Base-by-base conservation (phyloP, 2,797 vertebrate genomes). In the Sebastes trivittatus region DNA sequence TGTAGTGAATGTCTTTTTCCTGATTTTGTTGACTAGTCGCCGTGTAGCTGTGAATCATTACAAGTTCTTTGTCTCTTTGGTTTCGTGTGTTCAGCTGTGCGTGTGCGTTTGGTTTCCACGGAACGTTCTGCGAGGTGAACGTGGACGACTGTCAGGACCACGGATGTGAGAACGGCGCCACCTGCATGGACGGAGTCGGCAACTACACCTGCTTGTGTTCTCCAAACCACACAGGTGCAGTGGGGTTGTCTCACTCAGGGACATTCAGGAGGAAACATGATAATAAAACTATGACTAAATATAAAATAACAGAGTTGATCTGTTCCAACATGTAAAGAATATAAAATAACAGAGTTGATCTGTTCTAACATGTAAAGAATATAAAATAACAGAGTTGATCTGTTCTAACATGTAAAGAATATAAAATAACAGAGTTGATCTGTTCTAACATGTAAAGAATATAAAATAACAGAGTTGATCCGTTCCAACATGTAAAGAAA, bases 201-300 rank as follows among this genome's bases (percentile, higher is more conserved):
- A 97, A 96, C 93, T 98, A 98, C 94, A 97, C 96, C 13, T 99
- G 98, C 89, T 77, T 95, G 77, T 99, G 98, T 74, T 90, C 95
- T 5, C 90, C 94, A 3, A 91, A 72, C 70, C 97, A 97, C 89
- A 94, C 92, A 83, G 98, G 38, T 42, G 14, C 34, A 36, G 34
- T 4, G 34, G 34, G 34, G 10, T 36, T 36, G 34, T 36, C 34
- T 36, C 3, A 3, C 20, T 27, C 2, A 6, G 9, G 2, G 6
- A 20, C 6, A 16, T 18, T 55, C 10, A 60, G 3, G 5, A 11
- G 27, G 6, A 52, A 25, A 54, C 8, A 5, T 36, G 34, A 36
- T 36, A 36, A 11, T 30, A 30, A 36, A 36, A 11, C 11, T 36
- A 11, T 36, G 4, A 36, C 34, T 36, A 36, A 11, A 36, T 11